Percentiles rank a stretch among this genome's conserved stretches.
phyloP scores from a whole-genome alignment of 2,888 invertebrate genomes.

The Hypena proboscidalis region DNA sequence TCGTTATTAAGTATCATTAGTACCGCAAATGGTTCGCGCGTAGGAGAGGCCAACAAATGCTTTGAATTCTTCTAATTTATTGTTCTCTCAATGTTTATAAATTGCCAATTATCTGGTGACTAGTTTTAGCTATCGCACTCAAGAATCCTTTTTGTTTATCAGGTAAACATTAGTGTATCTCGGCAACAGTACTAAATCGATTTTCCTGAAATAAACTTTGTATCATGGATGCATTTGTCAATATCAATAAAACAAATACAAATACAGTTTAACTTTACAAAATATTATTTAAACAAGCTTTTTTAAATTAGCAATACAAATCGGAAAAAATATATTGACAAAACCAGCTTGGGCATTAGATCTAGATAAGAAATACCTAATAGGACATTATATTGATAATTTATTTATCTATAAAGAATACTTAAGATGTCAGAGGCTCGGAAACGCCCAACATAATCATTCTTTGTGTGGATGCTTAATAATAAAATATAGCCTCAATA shows the following conservation, averaged over 20 bases:
- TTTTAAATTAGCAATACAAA: background rate
- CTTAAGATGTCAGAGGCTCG: conserved; percentile 31
- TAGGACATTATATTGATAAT: conserved; percentile 15
- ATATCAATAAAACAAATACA: too few species aligned
- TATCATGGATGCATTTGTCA: too few species aligned
- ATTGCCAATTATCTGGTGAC: conserved; percentile 67
- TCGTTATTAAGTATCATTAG: conserved; percentile 59
- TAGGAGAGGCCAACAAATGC: conserved; percentile 63
- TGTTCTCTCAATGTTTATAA: conserved; percentile 65
- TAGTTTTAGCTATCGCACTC: conserved; percentile 53
- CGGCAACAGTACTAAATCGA: background rate
- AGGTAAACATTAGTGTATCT: conserved; percentile 1
- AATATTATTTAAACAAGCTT: background rate
- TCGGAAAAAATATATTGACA: conserved; percentile 15
- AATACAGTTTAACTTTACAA: too few species aligned
- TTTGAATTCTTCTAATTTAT: conserved; percentile 66
- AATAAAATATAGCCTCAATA: conserved; percentile 26
- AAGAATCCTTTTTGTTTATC: conserved; percentile 7
- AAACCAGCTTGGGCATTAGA: conserved; percentile 19
- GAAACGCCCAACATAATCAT: conserved; percentile 17
- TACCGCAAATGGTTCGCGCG: conserved; percentile 38
- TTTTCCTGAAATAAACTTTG: background rate
- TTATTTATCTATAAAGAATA: conserved; percentile 33
- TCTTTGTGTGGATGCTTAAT: conserved; percentile 27
- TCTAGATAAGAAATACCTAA: conserved; percentile 31